Percentiles rank a stretch among this genome's conserved stretches.
These are phyloP conservation scores for Smithornis capensis DNA, from an alignment of 2,113 vertebrate genomes.

Conservation along the genomic window DNA sequence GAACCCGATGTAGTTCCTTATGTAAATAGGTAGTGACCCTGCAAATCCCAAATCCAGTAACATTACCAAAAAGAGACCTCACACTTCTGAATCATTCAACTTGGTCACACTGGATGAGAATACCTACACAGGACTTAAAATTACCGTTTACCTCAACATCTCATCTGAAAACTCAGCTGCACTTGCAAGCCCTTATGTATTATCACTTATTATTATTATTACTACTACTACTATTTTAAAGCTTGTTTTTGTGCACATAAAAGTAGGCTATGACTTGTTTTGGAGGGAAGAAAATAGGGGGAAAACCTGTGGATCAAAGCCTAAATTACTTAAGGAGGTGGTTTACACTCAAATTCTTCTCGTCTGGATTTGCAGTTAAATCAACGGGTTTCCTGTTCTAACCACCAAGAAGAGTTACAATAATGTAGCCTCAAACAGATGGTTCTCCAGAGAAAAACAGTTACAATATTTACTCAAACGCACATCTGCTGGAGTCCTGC, in stretches of 20 bases:
- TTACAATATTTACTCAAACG: not conserved
- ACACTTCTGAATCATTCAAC: not conserved
- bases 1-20: not conserved
- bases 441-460: not conserved
- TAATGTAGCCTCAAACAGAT: fast-evolving
- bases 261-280: not conserved
- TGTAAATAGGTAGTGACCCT: not conserved
- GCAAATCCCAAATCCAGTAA: not conserved
- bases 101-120: not conserved
- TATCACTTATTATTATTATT: not conserved
- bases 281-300: fast-evolving
- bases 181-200: not conserved
- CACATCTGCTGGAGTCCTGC: not conserved
- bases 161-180: not conserved
- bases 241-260: not conserved
- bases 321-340: not conserved
- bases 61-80: not conserved
- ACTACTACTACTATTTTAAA: not conserved
- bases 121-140: not conserved
- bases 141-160: not conserved
- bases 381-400: not conserved
- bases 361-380: not conserved
- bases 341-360: not conserved
- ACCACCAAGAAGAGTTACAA: not conserved
- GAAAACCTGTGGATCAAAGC: not conserved